Evolutionary conservation across 2,797 vertebrate species (phyloP), one percentile per base, ranked within the genome.

Genomic region (Silurus lanzhouensis): DNA sequence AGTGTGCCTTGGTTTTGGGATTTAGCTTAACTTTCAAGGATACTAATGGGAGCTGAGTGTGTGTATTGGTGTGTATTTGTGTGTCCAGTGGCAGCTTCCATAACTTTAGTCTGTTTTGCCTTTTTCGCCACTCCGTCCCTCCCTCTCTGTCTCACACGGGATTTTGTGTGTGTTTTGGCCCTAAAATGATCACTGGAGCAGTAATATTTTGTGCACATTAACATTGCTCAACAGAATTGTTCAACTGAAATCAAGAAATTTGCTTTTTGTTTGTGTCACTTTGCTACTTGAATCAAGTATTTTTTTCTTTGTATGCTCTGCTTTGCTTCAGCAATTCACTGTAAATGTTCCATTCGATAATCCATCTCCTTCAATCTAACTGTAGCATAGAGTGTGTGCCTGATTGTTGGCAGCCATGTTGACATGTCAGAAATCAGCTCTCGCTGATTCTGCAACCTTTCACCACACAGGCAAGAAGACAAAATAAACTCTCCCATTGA

Each of bases 401-500:
- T 72, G 86, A 86, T 85, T 87, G 76, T 82, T 88, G 82, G 84
- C 87, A 86, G 71, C 25, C 79, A 75, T 67, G 14, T 83, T 64
- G 19, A 74, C 48, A 55, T 66, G 82, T 84, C 86, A 85, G 76
- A 86, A 84, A 81, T 66, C 78, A 63, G 63, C 2, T 3, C 72
- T 83, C 27, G 71, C 80, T 63, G 87, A 88, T 82, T 38, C 25
- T 14, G 1, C 38, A 88, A 31, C 44, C 46, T 76, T 81, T 55
- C 85, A 83, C 72, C 77, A 78, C 71, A 58, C 66, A 74, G 60
- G 71, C 31, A 10, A 10, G 68, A 27, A 88, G 86, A 87, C 83
- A 79, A 90, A 89, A 87, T 88, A 89, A 89, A 90, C 85, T 27
- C 83, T 86, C 77, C 76, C 74, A 46, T 77, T 84, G 84, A 88